Base-by-base conservation (phyloP, 2,888 invertebrate genomes). In the Xestia rhomboidea region DNA sequence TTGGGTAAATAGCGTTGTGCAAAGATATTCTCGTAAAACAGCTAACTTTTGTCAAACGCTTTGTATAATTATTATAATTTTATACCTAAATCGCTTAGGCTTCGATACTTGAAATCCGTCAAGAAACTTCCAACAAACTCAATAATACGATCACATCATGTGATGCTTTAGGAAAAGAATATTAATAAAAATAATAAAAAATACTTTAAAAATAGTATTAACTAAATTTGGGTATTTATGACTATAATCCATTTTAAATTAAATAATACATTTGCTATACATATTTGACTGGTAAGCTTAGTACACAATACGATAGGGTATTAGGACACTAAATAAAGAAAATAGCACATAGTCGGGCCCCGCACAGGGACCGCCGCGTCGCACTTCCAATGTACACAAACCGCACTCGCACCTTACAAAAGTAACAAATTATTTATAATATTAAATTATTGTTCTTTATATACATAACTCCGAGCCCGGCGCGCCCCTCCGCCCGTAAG, bases 191-290 rank as follows among this genome's bases (percentile, higher is more conserved):
- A 92, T 92, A 93, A 93, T 92, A 92, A 93, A 93, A 92, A 92
- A 92, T 91, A 92, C 90, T 91, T 93, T 92, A 93, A 93, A 93
- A 94, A 95, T 94, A 95, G 92, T 93, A 95, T 95, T 95, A 95
- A 95, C 96, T 96, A 96, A 96, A 96, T 96, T 96, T 96, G 96
- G 96, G 96, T 96, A 95, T 95, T 96, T 95, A 96, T 96, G 96
- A 96, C 96, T 96, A 96, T 95, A 95, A 95, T 95, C 94, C 94
- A 95, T 93, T 93, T 95, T 95, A 96, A 96, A 95, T 96, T 95
- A 96, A 95, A 94, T 94, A 94, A 94, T 94, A 94, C 93, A 95
- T 94, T 95, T 93, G 93, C 95, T 96, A 96, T 96, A 95, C 95
- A 96, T 94, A 95, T 92, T 95, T 96, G 96, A 96, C 96, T 96